These are phyloP conservation scores for Araneus ventricosus DNA, from an alignment of 1,140 invertebrate species.

Conservation along the genomic window DNA sequence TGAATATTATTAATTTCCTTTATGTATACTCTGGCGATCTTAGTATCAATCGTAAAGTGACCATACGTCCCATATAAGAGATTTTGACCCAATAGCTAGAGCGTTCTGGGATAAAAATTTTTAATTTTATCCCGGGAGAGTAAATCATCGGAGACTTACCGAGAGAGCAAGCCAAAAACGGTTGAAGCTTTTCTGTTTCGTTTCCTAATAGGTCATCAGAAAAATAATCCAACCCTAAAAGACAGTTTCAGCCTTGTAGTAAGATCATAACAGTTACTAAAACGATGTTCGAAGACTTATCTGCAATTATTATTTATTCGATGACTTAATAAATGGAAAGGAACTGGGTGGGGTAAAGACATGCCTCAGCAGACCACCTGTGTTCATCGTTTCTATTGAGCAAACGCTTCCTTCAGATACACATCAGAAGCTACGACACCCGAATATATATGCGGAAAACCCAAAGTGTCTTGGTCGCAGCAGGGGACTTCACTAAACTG, in stretches of 20 bases:
- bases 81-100: no score
- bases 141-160: no score
- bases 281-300: constrained; percentile 10
- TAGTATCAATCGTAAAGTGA: no score
- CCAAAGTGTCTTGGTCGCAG: constrained; percentile 34
- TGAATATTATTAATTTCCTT: no score
- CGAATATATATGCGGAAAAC: constrained; percentile 10
- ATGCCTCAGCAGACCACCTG: constrained; percentile 46
- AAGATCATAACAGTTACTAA: neutral
- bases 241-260: constrained; percentile 13
- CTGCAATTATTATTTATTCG: constrained; percentile 55
- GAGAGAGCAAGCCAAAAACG: no score
- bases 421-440: constrained; percentile 6
- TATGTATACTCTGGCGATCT: no score
- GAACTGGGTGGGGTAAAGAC: constrained; percentile 52
- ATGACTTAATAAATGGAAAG: constrained; percentile 69
- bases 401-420: constrained; percentile 52
- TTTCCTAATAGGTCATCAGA: neutral
- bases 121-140: no score
- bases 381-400: neutral
- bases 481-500: constrained; percentile 16
- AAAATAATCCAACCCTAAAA: neutral
- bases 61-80: no score
- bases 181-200: no score
- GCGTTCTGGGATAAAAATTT: no score